Conservation (phyloP, 37 sponge, comb jelly and placozoan species). For the Oscarella lobularis region DNA sequence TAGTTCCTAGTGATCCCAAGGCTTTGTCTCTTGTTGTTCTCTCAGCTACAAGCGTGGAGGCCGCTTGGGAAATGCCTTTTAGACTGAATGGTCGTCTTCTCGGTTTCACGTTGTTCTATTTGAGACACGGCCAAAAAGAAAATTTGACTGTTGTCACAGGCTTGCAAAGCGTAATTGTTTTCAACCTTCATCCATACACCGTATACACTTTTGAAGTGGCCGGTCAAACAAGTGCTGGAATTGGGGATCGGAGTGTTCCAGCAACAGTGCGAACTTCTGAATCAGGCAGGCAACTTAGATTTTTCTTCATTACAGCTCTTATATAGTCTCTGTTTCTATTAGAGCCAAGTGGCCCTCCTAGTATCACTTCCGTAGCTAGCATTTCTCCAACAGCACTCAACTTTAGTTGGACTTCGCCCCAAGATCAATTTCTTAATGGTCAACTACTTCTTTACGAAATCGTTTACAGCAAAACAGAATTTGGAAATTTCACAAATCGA, state of each 20-base stretch:
- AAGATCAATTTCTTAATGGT: background rate
- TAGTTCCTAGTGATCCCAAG: background rate
- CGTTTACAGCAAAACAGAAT: background rate
- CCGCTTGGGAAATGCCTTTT: background rate
- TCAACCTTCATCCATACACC: background rate
- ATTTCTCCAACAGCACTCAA: too few relatives aligned
- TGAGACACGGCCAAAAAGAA: too few relatives aligned
- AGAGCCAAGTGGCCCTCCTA: too few relatives aligned
- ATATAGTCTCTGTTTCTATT: too few relatives aligned
- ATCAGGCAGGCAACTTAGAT: background rate
- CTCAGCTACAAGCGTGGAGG: background rate
- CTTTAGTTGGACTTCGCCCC: background rate
- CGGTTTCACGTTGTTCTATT: too few relatives aligned
- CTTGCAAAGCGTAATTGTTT: background rate
- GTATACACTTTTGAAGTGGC: background rate
- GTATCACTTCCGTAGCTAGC: too few relatives aligned
- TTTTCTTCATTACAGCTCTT: too few relatives aligned
- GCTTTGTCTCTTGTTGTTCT: background rate
- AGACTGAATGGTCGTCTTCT: background rate
- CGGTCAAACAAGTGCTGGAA: background rate
- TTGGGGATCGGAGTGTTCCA: background rate
- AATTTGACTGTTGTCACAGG: too few relatives aligned
- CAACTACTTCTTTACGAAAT: background rate
- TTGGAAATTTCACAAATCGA: background rate
- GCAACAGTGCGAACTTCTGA: background rate